phyloP scores from a whole-genome alignment of 2,888 invertebrate species.

The Euspilapteryx auroguttella region DNA sequence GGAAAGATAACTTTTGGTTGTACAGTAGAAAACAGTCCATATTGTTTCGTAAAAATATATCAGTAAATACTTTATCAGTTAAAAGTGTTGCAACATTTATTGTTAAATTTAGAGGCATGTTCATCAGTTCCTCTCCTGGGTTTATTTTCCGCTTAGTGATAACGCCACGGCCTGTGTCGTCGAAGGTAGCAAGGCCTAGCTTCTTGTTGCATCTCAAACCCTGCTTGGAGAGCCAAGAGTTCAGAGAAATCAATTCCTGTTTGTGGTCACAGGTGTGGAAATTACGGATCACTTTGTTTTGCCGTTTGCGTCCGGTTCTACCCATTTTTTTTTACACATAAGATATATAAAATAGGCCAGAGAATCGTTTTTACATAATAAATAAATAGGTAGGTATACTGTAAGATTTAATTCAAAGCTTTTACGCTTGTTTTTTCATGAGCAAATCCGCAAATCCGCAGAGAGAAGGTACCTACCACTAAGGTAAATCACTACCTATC shows the following conservation, averaged over 20 bases:
- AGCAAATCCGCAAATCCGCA: too few species aligned
- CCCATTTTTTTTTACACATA: conserved; percentile 34
- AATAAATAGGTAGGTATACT: too few species aligned
- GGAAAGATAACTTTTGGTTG: conserved; percentile 58
- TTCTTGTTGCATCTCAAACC: conserved; percentile 61
- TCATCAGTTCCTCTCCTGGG: conserved; percentile 62
- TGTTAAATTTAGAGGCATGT: conserved; percentile 61
- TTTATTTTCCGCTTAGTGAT: conserved; percentile 59
- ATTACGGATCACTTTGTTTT: conserved; percentile 20
- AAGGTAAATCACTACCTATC: too few species aligned
- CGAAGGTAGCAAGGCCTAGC: conserved; percentile 61
- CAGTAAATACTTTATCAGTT: conserved; percentile 54
- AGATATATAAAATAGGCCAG: too few species aligned
- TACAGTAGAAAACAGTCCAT: conserved; percentile 38
- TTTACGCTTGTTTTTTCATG: too few species aligned
- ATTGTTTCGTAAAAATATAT: conserved; percentile 34
- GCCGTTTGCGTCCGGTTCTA: conserved; percentile 44
- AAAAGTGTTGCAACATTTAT: conserved; percentile 62
- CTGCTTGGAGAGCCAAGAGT: conserved; percentile 53
- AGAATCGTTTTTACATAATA: too few species aligned
- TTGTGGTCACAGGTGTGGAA: conserved; percentile 30
- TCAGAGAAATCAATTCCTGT: conserved; percentile 40
- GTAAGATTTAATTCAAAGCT: too few species aligned
- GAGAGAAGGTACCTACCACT: too few species aligned
- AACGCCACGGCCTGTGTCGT: conserved; percentile 74